Percentiles rank a stretch among this genome's conserved stretches.
Evolutionary conservation across 2,797 vertebrate genomes (phyloP).

Genomic region (Sebastes kiyomatsui): DNA sequence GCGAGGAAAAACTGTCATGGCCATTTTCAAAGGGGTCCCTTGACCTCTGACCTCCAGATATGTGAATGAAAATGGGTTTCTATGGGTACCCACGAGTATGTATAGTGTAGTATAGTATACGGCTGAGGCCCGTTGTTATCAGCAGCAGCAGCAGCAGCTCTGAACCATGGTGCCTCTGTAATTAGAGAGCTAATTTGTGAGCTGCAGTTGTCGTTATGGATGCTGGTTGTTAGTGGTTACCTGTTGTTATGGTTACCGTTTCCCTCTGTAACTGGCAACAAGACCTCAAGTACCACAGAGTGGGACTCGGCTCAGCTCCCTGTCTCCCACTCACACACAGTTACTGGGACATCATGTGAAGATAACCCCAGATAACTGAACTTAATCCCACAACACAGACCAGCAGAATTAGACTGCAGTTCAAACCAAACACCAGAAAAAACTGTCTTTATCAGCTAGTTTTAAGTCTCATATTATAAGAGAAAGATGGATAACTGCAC

Average conservation of each 20-base stretch:
- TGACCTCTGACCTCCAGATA: no score
- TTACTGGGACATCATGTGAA: not conserved
- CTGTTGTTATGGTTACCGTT: conserved; percentile 1
- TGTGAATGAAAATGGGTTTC: no score
- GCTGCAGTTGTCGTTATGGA: not conserved
- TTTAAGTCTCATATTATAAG: no score
- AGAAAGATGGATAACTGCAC: no score
- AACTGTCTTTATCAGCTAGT: no score
- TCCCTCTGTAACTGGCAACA: not conserved
- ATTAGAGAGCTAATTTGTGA: not conserved
- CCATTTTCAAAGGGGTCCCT: no score
- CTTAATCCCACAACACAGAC: not conserved
- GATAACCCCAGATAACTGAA: not conserved
- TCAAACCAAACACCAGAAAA: no score
- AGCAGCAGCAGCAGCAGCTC: not conserved
- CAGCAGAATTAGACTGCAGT: not conserved
- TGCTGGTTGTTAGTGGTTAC: not conserved
- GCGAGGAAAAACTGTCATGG: no score
- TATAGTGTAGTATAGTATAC: not conserved
- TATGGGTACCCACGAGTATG: no score
- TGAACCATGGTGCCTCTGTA: not conserved
- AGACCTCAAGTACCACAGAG: not conserved
- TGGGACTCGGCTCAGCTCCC: not conserved
- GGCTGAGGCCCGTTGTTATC: not conserved
- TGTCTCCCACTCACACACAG: not conserved